Evolutionary conservation across 1,140 invertebrate genomes (phyloP), one percentile per base, ranked within the genome.

Genomic region (Archegozetes longisetosus): DNA sequence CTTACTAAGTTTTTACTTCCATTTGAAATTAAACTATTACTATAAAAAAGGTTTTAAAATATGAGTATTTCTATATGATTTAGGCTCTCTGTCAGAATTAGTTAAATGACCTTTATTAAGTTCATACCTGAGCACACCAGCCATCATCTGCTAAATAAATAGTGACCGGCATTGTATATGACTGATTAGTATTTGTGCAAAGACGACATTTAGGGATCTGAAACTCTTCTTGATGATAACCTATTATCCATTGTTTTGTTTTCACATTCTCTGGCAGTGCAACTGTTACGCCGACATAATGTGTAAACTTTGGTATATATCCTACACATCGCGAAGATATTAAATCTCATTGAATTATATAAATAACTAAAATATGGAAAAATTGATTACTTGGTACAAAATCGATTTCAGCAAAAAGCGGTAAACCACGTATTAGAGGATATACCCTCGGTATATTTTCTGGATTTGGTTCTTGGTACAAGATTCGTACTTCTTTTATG

Each of bases 351-450:
- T 14, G 3, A 17, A 9, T 40, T 40, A 40, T 17, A 40, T 17
- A 40, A 40, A 40, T 9, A 40, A 9, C 17, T 40, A 24, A 22
- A 55, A 26, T 55, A 2, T 2, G 26, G 2, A 3, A n/a, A 29
- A 20, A 14, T 13, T 20, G 50, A 46, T 50, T 58, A 58, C 57
- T 51, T n/a, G 57, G 57, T n/a, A 58, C 23, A 52, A 58, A 58
- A 53, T 58, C 57, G 17, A 58, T 27, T 27, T 58, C 57, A 6
- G 29, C 47, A 58, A 50, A 58, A 4, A 58, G 6, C 40, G 57
- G 57, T 53, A n/a, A 2, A 3, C 48, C 57, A 2, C 57, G 2
- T 22, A 50, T 17, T 25, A 58, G 25, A 9, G 27, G 20, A 22
- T 4, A 20, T 23, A 50, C 49, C 6, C 6, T 9, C 20, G 49